Conservation (phyloP, 1,140 invertebrate genomes). For the Conus ventricosus region DNA sequence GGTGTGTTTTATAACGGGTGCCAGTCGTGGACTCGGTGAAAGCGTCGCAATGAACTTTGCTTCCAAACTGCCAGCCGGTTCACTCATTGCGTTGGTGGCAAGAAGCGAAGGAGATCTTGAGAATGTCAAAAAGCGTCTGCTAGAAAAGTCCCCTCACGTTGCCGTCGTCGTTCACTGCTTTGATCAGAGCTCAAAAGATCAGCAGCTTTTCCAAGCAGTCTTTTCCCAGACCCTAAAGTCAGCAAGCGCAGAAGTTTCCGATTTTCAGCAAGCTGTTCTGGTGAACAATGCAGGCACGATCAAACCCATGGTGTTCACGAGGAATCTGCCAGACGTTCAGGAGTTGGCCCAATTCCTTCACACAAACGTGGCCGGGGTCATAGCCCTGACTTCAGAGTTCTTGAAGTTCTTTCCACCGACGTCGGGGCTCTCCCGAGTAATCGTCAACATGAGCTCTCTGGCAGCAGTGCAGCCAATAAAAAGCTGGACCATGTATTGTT, state of each 20-base stretch:
- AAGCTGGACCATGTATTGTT: constrained; percentile 87
- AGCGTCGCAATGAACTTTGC: constrained; percentile 84
- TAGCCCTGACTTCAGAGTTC: constrained; percentile 86
- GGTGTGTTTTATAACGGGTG: constrained; percentile 82
- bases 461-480: constrained; percentile 85
- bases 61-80: constrained; percentile 79
- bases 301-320: constrained; percentile 81
- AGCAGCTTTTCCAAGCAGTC: constrained; percentile 65
- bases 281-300: constrained; percentile 93
- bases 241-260: constrained; percentile 60
- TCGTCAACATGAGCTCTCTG: constrained; percentile 93
- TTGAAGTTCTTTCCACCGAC: constrained; percentile 78
- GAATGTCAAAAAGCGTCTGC: constrained; percentile 78
- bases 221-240: constrained; percentile 72
- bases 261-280: constrained; percentile 84
- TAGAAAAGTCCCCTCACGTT: constrained; percentile 41
- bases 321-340: constrained; percentile 75
- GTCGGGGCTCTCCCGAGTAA: constrained; percentile 75
- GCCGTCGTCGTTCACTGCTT: constrained; percentile 54
- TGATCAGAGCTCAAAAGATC: constrained; percentile 72
- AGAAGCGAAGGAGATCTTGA: constrained; percentile 79
- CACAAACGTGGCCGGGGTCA: constrained; percentile 87
- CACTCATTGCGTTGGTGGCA: constrained; percentile 85
- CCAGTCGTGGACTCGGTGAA: constrained; percentile 90
- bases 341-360: constrained; percentile 80